Evolutionary conservation across 1,140 invertebrate species (phyloP).

Genomic region (Macrostomum lignano): DNA sequence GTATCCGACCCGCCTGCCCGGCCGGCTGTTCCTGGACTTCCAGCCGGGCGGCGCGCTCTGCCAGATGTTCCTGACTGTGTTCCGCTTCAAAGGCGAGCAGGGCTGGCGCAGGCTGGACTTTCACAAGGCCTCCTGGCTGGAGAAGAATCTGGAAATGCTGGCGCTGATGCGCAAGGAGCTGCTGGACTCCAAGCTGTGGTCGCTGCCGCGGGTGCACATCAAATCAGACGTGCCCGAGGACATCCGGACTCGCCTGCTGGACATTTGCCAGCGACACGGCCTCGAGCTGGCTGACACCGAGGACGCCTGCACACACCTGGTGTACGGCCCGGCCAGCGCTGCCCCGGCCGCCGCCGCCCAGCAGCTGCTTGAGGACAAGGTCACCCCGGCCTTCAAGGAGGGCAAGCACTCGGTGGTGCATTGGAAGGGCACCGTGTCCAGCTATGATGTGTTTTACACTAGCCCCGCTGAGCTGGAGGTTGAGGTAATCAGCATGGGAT

Average conservation of each 20-base stretch:
- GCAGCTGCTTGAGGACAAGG: too few species aligned
- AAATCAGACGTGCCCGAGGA: too few species aligned
- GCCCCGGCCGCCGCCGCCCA: too few species aligned
- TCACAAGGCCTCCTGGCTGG: slow-evolving; percentile 55
- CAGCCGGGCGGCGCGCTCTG: slow-evolving; percentile 65
- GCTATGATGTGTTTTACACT: slow-evolving; percentile 57
- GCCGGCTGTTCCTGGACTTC: slow-evolving; percentile 49
- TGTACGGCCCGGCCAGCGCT: too few species aligned
- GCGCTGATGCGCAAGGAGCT: slow-evolving; percentile 60
- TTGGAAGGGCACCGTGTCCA: too few species aligned
- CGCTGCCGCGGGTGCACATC: slow-evolving; percentile 42
- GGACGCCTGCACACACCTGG: too few species aligned
- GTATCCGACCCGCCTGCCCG: slow-evolving; percentile 3
- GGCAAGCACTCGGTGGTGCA: too few species aligned
- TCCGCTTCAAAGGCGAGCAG: slow-evolving; percentile 75
- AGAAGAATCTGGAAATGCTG: slow-evolving; percentile 71
- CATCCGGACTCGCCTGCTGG: too few species aligned
- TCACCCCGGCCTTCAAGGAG: too few species aligned
- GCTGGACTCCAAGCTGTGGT: slow-evolving; percentile 46
- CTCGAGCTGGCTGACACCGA: too few species aligned
- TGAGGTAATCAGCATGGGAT: neutral
- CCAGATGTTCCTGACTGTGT: slow-evolving; percentile 65
- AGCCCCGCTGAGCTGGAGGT: slow-evolving; percentile 44
- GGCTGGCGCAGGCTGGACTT: slow-evolving; percentile 42
- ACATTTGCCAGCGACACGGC: too few species aligned